A percentile compares a stretch with the other conserved stretches of the same genome.
Conservation (phyloP, 1,140 invertebrate species). For the Drosophila hydei region DNA sequence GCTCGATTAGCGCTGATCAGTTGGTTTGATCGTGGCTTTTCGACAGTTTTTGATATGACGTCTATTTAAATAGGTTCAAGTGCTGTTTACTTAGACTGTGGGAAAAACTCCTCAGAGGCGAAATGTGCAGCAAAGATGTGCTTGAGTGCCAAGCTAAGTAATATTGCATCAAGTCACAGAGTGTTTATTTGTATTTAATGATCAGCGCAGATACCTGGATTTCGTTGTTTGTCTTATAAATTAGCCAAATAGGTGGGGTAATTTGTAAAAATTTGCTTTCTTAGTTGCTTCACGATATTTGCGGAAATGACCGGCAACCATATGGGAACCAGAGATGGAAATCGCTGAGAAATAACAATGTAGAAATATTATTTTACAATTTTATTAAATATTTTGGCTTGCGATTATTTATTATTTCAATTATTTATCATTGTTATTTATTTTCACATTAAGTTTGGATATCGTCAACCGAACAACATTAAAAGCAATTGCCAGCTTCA, state of each 20-base stretch:
- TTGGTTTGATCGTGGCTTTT: slow-evolving; percentile 75
- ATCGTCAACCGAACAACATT: background rate
- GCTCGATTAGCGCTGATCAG: slow-evolving; percentile 64
- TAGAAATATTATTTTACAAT: too few species aligned
- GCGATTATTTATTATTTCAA: too few species aligned
- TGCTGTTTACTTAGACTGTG: slow-evolving; percentile 54
- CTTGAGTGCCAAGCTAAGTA: slow-evolving; percentile 6
- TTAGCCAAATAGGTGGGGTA: slow-evolving; percentile 45
- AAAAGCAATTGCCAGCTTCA: background rate
- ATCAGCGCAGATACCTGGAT: slow-evolving; percentile 24
- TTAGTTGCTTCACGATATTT: slow-evolving; percentile 6
- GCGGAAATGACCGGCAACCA: background rate
- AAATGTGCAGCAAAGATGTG: slow-evolving; percentile 67
- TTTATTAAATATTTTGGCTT: too few species aligned
- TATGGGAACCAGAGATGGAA: slow-evolving; percentile 19
- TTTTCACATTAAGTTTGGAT: too few species aligned
- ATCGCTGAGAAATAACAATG: background rate
- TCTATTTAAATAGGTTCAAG: slow-evolving; percentile 80
- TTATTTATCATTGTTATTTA: too few species aligned
- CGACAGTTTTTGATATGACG: slow-evolving; percentile 67
- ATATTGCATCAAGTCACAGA: slow-evolving; percentile 56
- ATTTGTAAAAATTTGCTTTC: slow-evolving; percentile 28
- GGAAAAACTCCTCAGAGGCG: slow-evolving; percentile 50
- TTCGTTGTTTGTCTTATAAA: slow-evolving; percentile 48
- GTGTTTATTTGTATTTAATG: slow-evolving; percentile 34